A percentile compares a stretch with the other conserved stretches of the same genome.
Evolutionary conservation across 2,888 invertebrate species (phyloP).

Genomic region (Drosophila fungiperda): DNA sequence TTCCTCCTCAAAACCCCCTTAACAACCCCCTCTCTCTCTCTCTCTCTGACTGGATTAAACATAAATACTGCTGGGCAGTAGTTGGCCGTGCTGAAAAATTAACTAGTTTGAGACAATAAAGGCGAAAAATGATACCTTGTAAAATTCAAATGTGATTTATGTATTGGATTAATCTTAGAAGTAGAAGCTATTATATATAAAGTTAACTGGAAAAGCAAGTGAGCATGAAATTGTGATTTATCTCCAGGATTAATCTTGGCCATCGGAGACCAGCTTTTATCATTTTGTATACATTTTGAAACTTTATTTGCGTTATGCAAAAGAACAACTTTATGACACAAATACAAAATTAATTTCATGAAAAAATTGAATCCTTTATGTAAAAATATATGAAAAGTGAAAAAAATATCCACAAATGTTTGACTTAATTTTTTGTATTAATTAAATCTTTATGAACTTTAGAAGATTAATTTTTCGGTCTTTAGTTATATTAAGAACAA

Average conservation of each 20-base stretch:
- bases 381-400: not conserved
- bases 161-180: not conserved
- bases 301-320: not conserved
- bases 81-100: constrained; percentile 28
- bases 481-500: not conserved
- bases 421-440: not conserved
- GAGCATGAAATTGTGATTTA: not conserved
- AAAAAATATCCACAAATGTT: not conserved
- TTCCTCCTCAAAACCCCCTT: not conserved
- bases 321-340: not conserved
- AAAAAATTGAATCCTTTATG: not conserved
- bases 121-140: constrained; percentile 2
- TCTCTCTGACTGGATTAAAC: constrained; percentile 27
- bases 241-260: not conserved
- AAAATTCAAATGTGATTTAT: constrained; percentile 6
- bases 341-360: not conserved
- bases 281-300: no score
- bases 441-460: accelerated
- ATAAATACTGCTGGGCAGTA: constrained; percentile 46
- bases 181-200: not conserved
- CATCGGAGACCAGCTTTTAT: not conserved
- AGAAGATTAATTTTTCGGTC: not conserved
- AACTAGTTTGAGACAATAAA: constrained; percentile 14
- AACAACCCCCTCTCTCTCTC: not conserved
- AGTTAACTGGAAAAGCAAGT: not conserved